Conservation (phyloP, 2,888 invertebrate genomes). For the Perizoma flavofasciatum region DNA sequence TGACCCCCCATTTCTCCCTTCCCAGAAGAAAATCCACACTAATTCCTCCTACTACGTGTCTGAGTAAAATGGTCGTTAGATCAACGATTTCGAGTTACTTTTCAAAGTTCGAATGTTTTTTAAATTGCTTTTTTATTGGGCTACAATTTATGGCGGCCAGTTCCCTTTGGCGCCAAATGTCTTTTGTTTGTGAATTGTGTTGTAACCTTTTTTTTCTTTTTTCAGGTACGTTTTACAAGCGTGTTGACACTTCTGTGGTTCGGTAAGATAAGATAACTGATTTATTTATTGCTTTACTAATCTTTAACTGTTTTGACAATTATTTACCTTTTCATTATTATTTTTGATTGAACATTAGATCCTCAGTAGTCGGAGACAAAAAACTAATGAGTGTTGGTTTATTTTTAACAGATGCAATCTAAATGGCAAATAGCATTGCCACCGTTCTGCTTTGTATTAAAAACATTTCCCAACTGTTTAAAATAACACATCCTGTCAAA, state of each 20-base stretch:
- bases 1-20: conserved; percentile 47
- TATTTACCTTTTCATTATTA: background rate
- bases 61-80: conserved; percentile 45
- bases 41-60: conserved; percentile 39
- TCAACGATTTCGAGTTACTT: conserved; percentile 54
- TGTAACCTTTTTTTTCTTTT: conserved; percentile 40
- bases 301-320: background rate
- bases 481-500: conserved; percentile 24
- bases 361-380: too few species aligned
- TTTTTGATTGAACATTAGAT: background rate
- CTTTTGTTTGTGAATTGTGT: conserved; percentile 40
- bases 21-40: conserved; percentile 38
- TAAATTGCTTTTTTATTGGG: conserved; percentile 81
- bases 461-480: background rate
- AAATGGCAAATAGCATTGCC: too few species aligned
- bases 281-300: conserved; percentile 28
- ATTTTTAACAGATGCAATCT: too few species aligned
- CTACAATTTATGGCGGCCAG: conserved; percentile 72
- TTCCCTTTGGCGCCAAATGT: conserved; percentile 69
- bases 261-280: conserved; percentile 27
- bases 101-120: conserved; percentile 75
- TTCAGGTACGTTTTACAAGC: conserved; percentile 40
- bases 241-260: conserved; percentile 36
- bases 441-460: too few species aligned
- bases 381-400: too few species aligned